Conservation (phyloP, 2,113 vertebrate species). For the Neomonachus schauinslandi region DNA sequence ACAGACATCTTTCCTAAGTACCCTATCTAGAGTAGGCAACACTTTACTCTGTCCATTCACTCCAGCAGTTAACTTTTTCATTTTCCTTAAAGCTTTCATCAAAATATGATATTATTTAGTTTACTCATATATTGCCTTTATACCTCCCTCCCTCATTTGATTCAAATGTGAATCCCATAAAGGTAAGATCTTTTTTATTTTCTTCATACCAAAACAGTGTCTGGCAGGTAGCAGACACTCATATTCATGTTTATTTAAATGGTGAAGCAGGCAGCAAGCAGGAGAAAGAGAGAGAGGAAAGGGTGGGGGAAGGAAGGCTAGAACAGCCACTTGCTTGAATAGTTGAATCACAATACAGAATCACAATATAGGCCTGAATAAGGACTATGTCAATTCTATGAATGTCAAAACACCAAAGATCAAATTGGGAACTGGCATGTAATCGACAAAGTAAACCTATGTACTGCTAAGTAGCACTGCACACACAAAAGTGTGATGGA, state of each 20-base stretch:
- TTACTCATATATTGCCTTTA: not conserved
- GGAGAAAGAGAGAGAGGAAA: no score
- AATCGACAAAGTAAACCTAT: not conserved
- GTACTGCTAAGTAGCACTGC: not conserved
- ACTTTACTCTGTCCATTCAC: not conserved
- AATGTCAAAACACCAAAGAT: not conserved
- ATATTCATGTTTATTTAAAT: not conserved
- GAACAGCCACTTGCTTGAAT: not conserved
- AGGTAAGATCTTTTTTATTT: not conserved
- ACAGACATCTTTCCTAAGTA: not conserved
- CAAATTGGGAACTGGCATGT: not conserved
- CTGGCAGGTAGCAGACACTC: not conserved
- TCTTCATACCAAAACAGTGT: not conserved
- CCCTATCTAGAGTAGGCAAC: not conserved
- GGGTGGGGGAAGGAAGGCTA: not conserved
- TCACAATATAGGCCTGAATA: not conserved
- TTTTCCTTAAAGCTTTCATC: not conserved
- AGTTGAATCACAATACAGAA: not conserved
- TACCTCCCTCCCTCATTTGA: not conserved
- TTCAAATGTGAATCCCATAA: not conserved
- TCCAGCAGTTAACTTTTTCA: not conserved
- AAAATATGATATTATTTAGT: not conserved
- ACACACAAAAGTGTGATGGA: not conserved
- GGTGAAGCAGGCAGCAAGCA: not conserved
- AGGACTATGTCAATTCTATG: not conserved